Percentiles rank a stretch among this genome's conserved stretches.
Evolutionary conservation across 2,113 vertebrate species (phyloP).

Genomic region (Spea bombifrons): DNA sequence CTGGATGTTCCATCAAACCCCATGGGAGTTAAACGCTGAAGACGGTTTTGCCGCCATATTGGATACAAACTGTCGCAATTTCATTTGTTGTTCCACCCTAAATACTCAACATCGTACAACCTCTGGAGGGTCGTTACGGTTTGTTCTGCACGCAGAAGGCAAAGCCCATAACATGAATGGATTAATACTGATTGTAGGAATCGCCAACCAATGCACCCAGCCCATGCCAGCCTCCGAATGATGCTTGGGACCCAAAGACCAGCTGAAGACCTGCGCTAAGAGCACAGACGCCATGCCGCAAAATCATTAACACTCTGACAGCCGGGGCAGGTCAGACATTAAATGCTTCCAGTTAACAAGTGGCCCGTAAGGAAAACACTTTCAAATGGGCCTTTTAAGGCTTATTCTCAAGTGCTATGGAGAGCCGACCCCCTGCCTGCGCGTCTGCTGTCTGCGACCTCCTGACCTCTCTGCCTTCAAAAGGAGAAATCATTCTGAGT

Average conservation of each 20-base stretch:
- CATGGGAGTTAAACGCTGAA: no score
- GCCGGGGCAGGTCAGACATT: conserved; percentile 7
- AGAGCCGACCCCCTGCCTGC: conserved; percentile 70
- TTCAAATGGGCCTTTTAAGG: conserved; percentile 69
- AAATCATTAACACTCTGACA: conserved; percentile 38
- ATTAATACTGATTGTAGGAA: no score
- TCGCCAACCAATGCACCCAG: no score
- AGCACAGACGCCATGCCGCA: not conserved
- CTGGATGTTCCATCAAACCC: no score
- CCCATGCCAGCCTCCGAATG: no score
- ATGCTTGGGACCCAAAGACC: not conserved
- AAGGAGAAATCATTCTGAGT: conserved; percentile 71
- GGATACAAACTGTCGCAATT: no score
- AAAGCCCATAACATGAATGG: no score
- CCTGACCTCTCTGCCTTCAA: conserved; percentile 72
- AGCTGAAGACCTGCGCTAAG: not conserved
- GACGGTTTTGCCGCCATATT: no score
- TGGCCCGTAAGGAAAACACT: conserved; percentile 57
- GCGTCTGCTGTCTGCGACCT: conserved; percentile 79
- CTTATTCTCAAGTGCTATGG: conserved; percentile 69
- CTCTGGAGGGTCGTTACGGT: no score
- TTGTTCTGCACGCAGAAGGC: no score
- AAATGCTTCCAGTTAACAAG: conserved; percentile 45
- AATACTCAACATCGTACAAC: no score
- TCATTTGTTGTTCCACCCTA: no score